phyloP scores from a whole-genome alignment of 2,113 vertebrate species.

The human (Homo sapiens) region DNA sequence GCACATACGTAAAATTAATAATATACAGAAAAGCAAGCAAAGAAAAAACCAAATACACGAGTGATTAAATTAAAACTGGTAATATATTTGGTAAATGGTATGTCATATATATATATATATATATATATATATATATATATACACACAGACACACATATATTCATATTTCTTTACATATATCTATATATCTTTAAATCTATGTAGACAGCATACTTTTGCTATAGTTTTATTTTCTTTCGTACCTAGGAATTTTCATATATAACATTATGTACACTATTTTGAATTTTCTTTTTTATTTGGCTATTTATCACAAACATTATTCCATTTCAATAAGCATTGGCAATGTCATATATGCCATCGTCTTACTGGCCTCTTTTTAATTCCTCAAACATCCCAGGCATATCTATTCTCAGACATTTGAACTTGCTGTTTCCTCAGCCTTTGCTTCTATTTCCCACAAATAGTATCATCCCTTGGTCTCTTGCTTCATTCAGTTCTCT shows the following conservation, averaged over 20 bases:
- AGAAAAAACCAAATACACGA: not conserved
- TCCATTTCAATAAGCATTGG: not conserved
- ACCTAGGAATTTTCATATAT: not conserved
- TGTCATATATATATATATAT: not conserved
- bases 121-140: no score
- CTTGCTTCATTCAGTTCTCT: not conserved
- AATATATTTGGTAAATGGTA: not conserved
- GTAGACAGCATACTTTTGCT: not conserved
- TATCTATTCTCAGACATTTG: not conserved
- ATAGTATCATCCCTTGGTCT: not conserved
- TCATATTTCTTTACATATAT: not conserved
- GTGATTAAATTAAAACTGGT: not conserved
- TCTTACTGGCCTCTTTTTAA: not conserved
- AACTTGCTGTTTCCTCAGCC: not conserved
- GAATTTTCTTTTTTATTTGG: not conserved
- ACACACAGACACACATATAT: not conserved
- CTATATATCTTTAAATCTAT: not conserved
- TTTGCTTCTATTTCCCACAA: not conserved
- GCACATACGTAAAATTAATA: not conserved
- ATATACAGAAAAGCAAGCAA: not conserved
- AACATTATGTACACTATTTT: not conserved
- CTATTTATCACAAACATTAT: not conserved
- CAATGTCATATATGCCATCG: not conserved
- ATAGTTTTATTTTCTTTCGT: not conserved
- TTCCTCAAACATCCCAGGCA: not conserved